These are phyloP conservation scores for Himalopsyche japonica DNA, from an alignment of 2,888 invertebrate genomes.

Conservation along the genomic window DNA sequence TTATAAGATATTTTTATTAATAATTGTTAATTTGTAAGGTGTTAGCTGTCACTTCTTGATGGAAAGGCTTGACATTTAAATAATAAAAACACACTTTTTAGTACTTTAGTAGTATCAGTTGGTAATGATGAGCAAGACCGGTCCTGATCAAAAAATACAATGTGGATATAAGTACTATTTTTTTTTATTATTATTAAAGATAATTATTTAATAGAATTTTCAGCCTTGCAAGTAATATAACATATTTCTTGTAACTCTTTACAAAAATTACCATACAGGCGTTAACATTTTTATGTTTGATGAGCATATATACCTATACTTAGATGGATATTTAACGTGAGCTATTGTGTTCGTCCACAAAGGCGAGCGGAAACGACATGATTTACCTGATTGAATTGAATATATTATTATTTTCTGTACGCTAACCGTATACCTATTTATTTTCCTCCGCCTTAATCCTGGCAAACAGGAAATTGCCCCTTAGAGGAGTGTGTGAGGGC, in stretches of 20 bases:
- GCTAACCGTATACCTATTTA: constrained; percentile 9
- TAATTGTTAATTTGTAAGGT: too few relatives aligned
- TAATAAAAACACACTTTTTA: too few relatives aligned
- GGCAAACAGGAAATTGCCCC: constrained; percentile 18
- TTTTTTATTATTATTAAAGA: too few relatives aligned
- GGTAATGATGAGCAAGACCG: too few relatives aligned
- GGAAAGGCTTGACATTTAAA: too few relatives aligned
- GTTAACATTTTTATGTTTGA: background rate
- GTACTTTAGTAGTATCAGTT: too few relatives aligned
- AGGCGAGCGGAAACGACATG: constrained; percentile 20
- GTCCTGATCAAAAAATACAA: too few relatives aligned
- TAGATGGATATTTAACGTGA: background rate
- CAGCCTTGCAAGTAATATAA: too few relatives aligned
- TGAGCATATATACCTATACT: background rate
- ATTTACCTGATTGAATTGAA: constrained; percentile 27
- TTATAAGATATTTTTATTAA: too few relatives aligned
- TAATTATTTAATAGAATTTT: too few relatives aligned
- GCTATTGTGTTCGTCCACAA: constrained; percentile 6
- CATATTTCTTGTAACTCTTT: background rate
- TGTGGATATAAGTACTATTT: too few relatives aligned
- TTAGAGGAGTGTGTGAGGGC: constrained; percentile 17
- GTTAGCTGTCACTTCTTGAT: too few relatives aligned
- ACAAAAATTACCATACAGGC: background rate
- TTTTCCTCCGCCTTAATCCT: constrained; percentile 5
- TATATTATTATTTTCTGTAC: constrained; percentile 14